Percentiles rank a stretch among this genome's conserved stretches.
These are phyloP conservation scores for Caenorhabditis sp. DNA, from an alignment of 2,888 invertebrate species.

Conservation along the genomic window DNA sequence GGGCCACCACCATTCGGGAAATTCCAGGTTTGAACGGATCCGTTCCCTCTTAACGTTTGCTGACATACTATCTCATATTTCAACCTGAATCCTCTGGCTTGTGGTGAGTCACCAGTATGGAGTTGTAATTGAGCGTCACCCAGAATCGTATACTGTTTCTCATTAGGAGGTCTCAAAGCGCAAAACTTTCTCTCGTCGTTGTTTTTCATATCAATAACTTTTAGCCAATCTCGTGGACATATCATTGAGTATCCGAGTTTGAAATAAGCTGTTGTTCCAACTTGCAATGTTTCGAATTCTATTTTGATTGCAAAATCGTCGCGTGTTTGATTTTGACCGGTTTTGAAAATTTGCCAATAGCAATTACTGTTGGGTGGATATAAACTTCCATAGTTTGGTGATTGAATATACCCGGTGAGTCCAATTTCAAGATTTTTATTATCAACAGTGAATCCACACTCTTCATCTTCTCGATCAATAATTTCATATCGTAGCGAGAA, in stretches of 20 bases:
- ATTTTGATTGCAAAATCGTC: too few relatives aligned
- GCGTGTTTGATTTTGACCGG: too few relatives aligned
- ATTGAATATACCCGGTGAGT: constrained; percentile 52
- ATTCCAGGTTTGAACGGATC: background rate
- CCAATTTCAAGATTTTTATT: constrained; percentile 28
- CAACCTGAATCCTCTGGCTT: background rate
- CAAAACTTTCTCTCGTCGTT: too few relatives aligned
- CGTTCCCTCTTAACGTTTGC: background rate
- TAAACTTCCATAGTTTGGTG: constrained; percentile 60
- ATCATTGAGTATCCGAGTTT: too few relatives aligned
- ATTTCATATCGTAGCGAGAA: constrained; percentile 56
- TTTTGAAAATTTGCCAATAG: too few relatives aligned
- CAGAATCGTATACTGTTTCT: too few relatives aligned
- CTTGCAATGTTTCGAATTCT: too few relatives aligned
- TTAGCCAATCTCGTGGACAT: too few relatives aligned
- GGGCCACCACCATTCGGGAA: background rate
- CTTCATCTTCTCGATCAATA: constrained; percentile 33
- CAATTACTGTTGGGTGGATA: constrained; percentile 66
- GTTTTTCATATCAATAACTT: too few relatives aligned
- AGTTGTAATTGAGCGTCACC: too few relatives aligned
- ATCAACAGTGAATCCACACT: constrained; percentile 41
- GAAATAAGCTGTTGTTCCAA: too few relatives aligned
- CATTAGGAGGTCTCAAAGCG: too few relatives aligned
- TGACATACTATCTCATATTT: background rate
- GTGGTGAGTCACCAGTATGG: background rate